Conservation (phyloP, 2,113 vertebrate species). For the Dendrocopos noguchii region DNA sequence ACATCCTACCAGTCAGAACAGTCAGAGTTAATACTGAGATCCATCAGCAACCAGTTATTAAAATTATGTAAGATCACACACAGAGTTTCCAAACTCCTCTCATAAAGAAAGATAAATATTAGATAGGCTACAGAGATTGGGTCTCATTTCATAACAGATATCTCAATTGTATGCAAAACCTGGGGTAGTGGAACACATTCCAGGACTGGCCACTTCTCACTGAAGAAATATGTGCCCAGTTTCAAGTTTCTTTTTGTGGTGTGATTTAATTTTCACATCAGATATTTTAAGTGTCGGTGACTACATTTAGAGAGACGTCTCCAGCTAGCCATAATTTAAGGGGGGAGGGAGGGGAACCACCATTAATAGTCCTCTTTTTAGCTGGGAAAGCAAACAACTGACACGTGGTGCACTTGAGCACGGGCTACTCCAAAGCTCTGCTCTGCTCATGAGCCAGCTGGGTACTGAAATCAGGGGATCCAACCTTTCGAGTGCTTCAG, state of each 20-base stretch:
- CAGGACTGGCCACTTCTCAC: slow-evolving; percentile 8
- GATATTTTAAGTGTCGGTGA: not conserved
- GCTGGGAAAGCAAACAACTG: not conserved
- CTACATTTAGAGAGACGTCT: not conserved
- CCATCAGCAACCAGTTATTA: slow-evolving; percentile 66
- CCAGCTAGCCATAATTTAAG: not conserved
- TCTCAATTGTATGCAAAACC: slow-evolving; percentile 53
- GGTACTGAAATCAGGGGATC: not conserved
- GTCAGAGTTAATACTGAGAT: slow-evolving; percentile 48
- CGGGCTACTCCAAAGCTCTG: not conserved
- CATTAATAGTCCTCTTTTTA: not conserved
- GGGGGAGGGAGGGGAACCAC: not conserved
- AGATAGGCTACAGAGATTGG: slow-evolving; percentile 28
- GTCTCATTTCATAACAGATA: slow-evolving; percentile 42
- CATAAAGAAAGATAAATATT: slow-evolving; percentile 56
- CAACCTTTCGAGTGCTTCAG: slow-evolving; percentile 17
- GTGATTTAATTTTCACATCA: slow-evolving; percentile 15
- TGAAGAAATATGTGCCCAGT: not conserved
- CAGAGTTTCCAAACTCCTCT: slow-evolving; percentile 57
- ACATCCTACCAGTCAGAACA: slow-evolving; percentile 22
- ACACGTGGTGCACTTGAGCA: not conserved
- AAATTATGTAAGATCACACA: slow-evolving; percentile 64
- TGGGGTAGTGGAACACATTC: slow-evolving; percentile 16
- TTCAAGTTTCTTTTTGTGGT: not conserved
- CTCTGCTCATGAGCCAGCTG: not conserved